Evolutionary conservation across 2,797 vertebrate genomes (phyloP), one percentile per base, ranked within the genome.

Genomic region (Bovichtus variegatus): DNA sequence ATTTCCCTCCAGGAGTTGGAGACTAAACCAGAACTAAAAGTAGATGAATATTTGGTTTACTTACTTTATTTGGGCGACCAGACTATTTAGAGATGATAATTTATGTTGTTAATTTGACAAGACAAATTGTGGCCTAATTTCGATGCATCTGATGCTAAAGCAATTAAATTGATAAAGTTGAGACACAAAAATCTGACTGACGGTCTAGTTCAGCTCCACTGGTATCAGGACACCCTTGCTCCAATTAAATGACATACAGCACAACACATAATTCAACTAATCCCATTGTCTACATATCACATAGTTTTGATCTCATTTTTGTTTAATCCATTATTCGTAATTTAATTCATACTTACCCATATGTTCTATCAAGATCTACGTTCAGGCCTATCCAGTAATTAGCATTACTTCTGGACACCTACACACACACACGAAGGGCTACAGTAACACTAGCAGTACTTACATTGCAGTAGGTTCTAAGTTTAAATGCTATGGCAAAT

Each of bases 311-410:
- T 36, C 9, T 50, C 3, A n/a, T 15, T 18, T 62, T 11, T 13
- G 1, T 50, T 9, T 19, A 6, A 13, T 73, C 16, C 3, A 15
- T 25, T 69, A 7, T 4, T 44, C 1, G 25, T 41, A n/a, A 25
- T 40, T 63, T 36, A 9, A 60, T 50, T 66, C 2, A 64, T 84
- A 93, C 96, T 92, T 93, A 98, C 97, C 62, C 84, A 72, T 93
- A 92, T 27, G 95, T 86, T 27, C 84, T 92, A 88, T 98, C 97
- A 88, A 97, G 60, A 83, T 96, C 96, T 76, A 97, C 88, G 23
- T 70, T 86, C 73, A 98, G 85, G 21, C 97, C 97, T 88, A 97
- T 97, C 88, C 95, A 97, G 88, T 83, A 69, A 13, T 0, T 0
- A 0, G 0, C 0, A 21, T 5, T 1, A 1, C 0, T 0, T 0